Base-by-base conservation (phyloP, 2,113 vertebrate species). In the Patagioenas fasciata region DNA sequence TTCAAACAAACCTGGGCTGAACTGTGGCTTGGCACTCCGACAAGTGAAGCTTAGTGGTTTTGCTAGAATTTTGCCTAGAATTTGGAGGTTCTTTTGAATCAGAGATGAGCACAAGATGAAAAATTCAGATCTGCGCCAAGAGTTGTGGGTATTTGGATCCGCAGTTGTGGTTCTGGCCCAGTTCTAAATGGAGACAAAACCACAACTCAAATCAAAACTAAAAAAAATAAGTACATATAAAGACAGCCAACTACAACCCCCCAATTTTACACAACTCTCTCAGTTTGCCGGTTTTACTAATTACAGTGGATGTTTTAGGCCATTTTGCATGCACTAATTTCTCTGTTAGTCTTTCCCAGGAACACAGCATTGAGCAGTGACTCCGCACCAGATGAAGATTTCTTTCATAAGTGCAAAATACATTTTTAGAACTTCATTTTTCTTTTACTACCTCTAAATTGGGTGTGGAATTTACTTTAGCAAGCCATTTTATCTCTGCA, bases 1-100 rank as follows among this genome's bases (percentile, higher is more conserved):
- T 96, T 75, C 64, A 97, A 96, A 89, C n/a, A 93, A 95, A 82
- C 47, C 57, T 94, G 85, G 69, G 66, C 53, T 87, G 70, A 93
- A 71, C 73, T 94, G 81, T 94, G 95, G 87, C 56, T 96, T 97
- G 95, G 95, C 93, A 82, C 14, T 53, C 25, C 51, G 61, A 1
- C 18, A 48, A 80, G 28, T 12, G 48, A 53, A 80, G 81, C 50
- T 92, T 50, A 67, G 90, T 72, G 91, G 85, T 61, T 96, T 96
- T 64, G 42, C 69, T 13, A 94, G 53, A 82, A 93, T 57, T 72
- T 87, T 72, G 24, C 40, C 44, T 20, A 90, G 38, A 94, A 77
- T 92, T 71, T 72, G 47, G 71, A 71, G n/a, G 38, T 48, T 81
- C 69, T 83, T 92, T 93, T 82, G 50, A 86, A 91, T 91, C 58